Evolutionary conservation across 2,113 vertebrate species (phyloP), one percentile per base, ranked within the genome.

Genomic region (Neogale vison): DNA sequence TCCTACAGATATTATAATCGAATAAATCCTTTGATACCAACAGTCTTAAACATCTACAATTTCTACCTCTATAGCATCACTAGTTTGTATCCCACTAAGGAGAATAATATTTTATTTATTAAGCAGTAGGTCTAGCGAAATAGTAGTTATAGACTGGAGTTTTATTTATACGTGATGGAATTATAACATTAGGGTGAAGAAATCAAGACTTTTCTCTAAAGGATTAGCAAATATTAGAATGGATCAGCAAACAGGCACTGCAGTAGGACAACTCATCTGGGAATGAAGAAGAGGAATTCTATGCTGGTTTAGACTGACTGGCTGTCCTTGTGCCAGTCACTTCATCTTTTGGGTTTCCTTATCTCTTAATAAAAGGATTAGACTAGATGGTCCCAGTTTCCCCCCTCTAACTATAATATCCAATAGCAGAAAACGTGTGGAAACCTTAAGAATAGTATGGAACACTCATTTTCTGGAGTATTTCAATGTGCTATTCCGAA

Each of bases 111-210:
- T 65, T 74, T 83, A 31, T 76, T 83, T 84, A 84, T 84, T 90
- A 84, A 84, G 45, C n/a, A 84, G 0, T 85, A 69, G 26, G 24
- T 77, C 47, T 69, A 91, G 71, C 77, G 84, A 12, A 94, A 18
- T 77, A 59, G 59, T 47, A 39, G 59, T 50, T 79, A 79, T 24
- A 69, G 47, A n/a, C 55, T 88, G 39, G 74, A 42, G 42, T 67
- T 87, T 67, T 93, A 69, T 72, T 93, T 90, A 82, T 59, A 85
- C 10, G 77, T 31, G 34, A 71, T 24, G 29, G 29, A 69, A 76
- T 86, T 92, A 91, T 82, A 91, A 88, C 39, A 95, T 47, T 18
- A 76, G 76, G 34, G 59, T 83, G 52, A 96, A 92, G n/a, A 67
- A 82, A 85, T 55, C 11, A 82, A 82, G 67, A 90, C 61, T 71